Conservation (phyloP, 1,140 invertebrate species). For the Paramacrobiotus metropolitanus region DNA sequence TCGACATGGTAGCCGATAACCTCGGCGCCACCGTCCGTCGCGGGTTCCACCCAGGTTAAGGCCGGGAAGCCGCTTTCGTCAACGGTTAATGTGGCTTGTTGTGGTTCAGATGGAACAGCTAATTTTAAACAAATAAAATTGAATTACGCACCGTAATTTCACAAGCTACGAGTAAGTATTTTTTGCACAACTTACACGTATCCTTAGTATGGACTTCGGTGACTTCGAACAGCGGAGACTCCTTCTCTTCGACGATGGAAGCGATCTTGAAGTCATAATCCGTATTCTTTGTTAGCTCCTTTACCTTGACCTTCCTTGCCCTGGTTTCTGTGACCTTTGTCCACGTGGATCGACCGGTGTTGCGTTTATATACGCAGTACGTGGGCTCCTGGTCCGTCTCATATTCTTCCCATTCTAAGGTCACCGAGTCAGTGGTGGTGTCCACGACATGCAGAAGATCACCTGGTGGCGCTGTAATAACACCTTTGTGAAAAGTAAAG, state of each 20-base stretch:
- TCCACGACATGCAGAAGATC: not conserved
- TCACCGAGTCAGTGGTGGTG: not conserved
- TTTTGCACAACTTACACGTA: not conserved
- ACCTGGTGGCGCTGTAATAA: no score
- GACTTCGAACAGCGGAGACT: not conserved
- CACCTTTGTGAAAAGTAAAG: no score
- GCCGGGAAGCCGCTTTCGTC: slow-evolving; percentile 19
- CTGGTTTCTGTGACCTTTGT: not conserved
- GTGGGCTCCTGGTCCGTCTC: not conserved
- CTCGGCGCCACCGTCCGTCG: slow-evolving; percentile 74
- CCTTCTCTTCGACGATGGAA: not conserved
- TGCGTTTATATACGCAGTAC: not conserved
- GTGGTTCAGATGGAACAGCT: not conserved
- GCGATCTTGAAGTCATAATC: not conserved
- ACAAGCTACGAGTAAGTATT: not conserved
- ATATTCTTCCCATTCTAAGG: not conserved
- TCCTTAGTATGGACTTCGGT: not conserved
- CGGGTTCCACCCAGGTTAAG: slow-evolving; percentile 66
- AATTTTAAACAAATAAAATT: no score
- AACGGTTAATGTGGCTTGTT: not conserved
- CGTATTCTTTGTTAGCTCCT: not conserved
- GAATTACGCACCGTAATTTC: no score
- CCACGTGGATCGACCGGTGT: not conserved
- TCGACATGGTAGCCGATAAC: slow-evolving; percentile 80
- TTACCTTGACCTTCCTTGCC: not conserved